These are phyloP conservation scores for Alitta virens DNA, from an alignment of 2,888 invertebrate species.

Conservation along the genomic window DNA sequence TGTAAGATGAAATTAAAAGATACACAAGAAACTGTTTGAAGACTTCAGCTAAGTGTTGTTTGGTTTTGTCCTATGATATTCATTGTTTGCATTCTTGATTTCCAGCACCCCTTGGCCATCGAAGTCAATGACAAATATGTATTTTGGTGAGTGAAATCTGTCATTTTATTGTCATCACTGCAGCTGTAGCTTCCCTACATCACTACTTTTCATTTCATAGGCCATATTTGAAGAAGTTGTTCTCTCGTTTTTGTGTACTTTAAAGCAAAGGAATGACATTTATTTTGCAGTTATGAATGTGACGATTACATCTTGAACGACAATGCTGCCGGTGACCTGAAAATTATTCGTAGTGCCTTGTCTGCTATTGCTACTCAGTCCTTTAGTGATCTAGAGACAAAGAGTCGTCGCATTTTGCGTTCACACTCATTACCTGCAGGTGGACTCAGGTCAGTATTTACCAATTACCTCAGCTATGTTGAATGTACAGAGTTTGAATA, in stretches of 20 bases:
- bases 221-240: too few relatives aligned
- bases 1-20: too few relatives aligned
- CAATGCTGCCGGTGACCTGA: conserved; percentile 51
- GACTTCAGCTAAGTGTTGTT: too few relatives aligned
- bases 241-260: too few relatives aligned
- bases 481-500: too few relatives aligned
- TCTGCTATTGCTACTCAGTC: conserved; percentile 50
- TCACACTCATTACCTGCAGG: conserved; percentile 38
- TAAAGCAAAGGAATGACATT: too few relatives aligned
- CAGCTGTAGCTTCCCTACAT: too few relatives aligned
- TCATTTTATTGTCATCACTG: too few relatives aligned
- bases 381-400: conserved; percentile 41
- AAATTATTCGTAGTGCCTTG: conserved; percentile 45
- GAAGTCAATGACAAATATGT: conserved; percentile 55
- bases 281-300: conserved; percentile 52
- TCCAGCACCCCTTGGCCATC: conserved; percentile 51
- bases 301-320: conserved; percentile 55
- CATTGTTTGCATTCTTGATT: too few relatives aligned
- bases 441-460: conserved; percentile 5
- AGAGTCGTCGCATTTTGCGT: conserved; percentile 37
- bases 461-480: neutral
- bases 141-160: conserved; percentile 51
- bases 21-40: too few relatives aligned
- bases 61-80: too few relatives aligned
- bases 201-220: too few relatives aligned